Evolutionary conservation across 2,113 vertebrate genomes (phyloP), one percentile per base, ranked within the genome.

Genomic region (Mormoops blainvillei): DNA sequence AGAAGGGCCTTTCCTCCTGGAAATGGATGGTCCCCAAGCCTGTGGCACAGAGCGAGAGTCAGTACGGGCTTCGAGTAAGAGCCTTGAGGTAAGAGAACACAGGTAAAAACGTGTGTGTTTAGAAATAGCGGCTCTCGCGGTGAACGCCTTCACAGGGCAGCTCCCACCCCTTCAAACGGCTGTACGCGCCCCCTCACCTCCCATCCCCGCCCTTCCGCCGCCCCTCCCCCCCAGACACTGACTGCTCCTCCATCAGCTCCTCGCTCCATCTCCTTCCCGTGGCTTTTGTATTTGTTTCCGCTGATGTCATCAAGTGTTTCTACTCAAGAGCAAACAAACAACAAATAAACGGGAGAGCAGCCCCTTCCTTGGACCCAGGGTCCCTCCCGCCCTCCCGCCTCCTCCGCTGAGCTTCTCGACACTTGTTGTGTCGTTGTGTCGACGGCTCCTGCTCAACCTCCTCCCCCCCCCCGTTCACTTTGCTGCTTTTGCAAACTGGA

Each of bases 171-270:
- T 48, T 9, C 8, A 2, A 2, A 63, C 1, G 16, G 1, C 77
- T 22, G 50, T 0, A 0, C 13, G 1, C 0, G 0, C 0, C 14
- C 6, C 0, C 0, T 11, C n/a, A 15, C 3, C n/a, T 52, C 20
- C 4, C 1, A 0, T 7, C 41, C 41, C 58, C 1, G 0, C 14
- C n/a, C 26, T 28, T 31, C 24, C 9, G 3, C 5, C 11, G 0
- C 2, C n/a, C 10, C 33, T 2, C 20, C n/a, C 28, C 31, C 65
- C 13, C 13, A 0, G 6, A 1, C 3, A 1, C 65, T 2, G 13
- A 1, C 65, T 2, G 8, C 19, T 1, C 13, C n/a, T 28, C 45
- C 3, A 0, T 28, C 0, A 0, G 12, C 50, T 14, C 15, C 0
- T 36, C 22, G 7, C 2, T 26, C 63, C 2, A 0, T 16, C 56